Percentiles rank a stretch among this genome's conserved stretches.
Evolutionary conservation across 2,113 vertebrate genomes (phyloP).

Genomic region (Hemiprocne comata): DNA sequence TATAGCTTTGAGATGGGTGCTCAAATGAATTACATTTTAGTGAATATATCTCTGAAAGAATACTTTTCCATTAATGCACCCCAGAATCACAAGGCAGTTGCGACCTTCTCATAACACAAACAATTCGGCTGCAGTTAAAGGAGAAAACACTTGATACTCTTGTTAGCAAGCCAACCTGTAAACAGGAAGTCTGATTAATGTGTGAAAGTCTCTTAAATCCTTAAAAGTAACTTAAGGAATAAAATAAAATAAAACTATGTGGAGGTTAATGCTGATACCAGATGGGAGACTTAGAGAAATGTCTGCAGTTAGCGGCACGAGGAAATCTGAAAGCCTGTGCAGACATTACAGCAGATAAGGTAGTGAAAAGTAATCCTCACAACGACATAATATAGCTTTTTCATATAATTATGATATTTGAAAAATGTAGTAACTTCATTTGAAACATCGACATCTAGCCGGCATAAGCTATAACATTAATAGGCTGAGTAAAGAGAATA

Average conservation of each 20-base stretch:
- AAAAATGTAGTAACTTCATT: conserved; percentile 71
- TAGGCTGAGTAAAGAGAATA: conserved; percentile 76
- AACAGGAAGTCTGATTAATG: not conserved
- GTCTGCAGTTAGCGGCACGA: conserved; percentile 59
- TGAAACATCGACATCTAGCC: conserved; percentile 71
- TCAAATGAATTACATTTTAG: not conserved
- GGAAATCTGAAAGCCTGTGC: conserved; percentile 69
- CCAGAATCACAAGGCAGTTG: not conserved
- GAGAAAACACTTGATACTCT: not conserved
- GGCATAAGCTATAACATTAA: conserved; percentile 77
- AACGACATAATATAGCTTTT: conserved; percentile 77
- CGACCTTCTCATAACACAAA: not conserved
- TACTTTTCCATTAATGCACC: not conserved
- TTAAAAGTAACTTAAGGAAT: conserved; percentile 8
- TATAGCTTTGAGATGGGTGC: not conserved
- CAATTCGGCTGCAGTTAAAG: not conserved
- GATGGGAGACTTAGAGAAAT: conserved; percentile 59
- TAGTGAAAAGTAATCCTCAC: conserved; percentile 73
- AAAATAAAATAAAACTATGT: conserved; percentile 1
- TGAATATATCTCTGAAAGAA: not conserved
- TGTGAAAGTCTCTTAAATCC: not conserved
- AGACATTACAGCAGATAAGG: conserved; percentile 68
- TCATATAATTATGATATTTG: conserved; percentile 72
- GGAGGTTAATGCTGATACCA: conserved; percentile 34
- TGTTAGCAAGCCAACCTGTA: not conserved